Evolutionary conservation across 2,888 invertebrate genomes (phyloP).

Genomic region (Bombylius major): DNA sequence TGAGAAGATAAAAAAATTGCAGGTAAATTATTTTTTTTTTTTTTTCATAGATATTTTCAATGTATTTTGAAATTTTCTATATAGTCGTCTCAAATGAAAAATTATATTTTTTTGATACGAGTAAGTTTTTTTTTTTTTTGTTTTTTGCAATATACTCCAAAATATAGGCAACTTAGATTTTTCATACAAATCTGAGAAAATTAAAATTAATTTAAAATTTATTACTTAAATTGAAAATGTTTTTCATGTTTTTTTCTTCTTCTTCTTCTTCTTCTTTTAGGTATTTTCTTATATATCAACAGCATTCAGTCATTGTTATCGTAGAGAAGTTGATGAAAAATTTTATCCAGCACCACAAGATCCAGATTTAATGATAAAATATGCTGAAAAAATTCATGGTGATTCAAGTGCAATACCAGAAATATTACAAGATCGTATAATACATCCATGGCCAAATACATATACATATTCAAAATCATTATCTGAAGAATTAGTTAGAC

Average conservation of each 20-base stretch:
- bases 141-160: too few relatives aligned
- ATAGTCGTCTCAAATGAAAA: background rate
- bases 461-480: constrained; percentile 21
- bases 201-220: too few relatives aligned
- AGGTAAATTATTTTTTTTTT: constrained; percentile 8
- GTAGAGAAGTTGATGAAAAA: constrained; percentile 16
- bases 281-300: constrained; percentile 22
- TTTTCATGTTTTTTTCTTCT: too few relatives aligned
- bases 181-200: too few relatives aligned
- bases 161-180: too few relatives aligned
- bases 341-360: constrained; percentile 19
- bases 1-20: constrained; percentile 16
- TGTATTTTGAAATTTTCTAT: too few relatives aligned
- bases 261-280: constrained; percentile 7
- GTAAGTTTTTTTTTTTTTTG: too few relatives aligned
- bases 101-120: background rate
- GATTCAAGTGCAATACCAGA: constrained; percentile 8
- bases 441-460: constrained; percentile 21
- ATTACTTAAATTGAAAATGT: too few relatives aligned
- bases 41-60: too few relatives aligned
- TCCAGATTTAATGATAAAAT: constrained; percentile 17
- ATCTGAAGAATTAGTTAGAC: constrained; percentile 19
- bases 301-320: constrained; percentile 18
- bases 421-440: constrained; percentile 16
- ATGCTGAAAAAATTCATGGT: constrained; percentile 12